phyloP scores from a whole-genome alignment of 2,888 invertebrate genomes.

The Athetis lepigone region DNA sequence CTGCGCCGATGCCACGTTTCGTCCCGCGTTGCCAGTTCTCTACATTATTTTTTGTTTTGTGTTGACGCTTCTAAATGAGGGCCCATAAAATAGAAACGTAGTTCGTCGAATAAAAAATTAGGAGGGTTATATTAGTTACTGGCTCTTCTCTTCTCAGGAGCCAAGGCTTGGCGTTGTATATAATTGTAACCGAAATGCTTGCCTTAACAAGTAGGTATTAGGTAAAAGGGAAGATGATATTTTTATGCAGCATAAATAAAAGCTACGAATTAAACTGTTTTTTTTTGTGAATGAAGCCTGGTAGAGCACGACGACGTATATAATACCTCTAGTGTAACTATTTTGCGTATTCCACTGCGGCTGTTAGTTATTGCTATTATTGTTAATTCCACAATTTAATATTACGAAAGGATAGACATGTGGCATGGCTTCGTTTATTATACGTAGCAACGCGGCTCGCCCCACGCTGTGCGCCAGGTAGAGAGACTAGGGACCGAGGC shows the following conservation, averaged over 20 bases:
- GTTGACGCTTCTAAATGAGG: slow-evolving; percentile 87
- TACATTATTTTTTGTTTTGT: slow-evolving; percentile 84
- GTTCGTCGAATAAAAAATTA: slow-evolving; percentile 72
- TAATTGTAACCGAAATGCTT: slow-evolving; percentile 8
- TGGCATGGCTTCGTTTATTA: slow-evolving; percentile 71
- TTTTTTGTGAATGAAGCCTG: not conserved
- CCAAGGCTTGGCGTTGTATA: slow-evolving; percentile 16
- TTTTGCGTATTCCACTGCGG: not conserved
- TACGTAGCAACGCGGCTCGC: slow-evolving; percentile 62
- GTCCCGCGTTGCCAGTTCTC: slow-evolving; percentile 82
- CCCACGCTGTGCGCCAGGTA: slow-evolving; percentile 80
- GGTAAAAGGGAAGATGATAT: not conserved
- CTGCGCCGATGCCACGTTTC: slow-evolving; percentile 86
- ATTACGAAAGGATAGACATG: slow-evolving; percentile 69
- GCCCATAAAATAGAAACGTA: slow-evolving; percentile 86
- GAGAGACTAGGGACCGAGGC: slow-evolving; percentile 52
- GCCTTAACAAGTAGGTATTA: not conserved
- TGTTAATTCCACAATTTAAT: slow-evolving; percentile 54
- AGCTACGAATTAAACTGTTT: not conserved
- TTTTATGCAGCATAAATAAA: slow-evolving; percentile 3
- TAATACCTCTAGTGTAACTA: not conserved
- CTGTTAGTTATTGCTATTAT: slow-evolving; percentile 51
- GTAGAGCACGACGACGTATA: not conserved
- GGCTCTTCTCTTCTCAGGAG: slow-evolving; percentile 21
- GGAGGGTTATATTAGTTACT: slow-evolving; percentile 57